Conservation (phyloP, 2,113 vertebrate species). For the Parotia lawesii region DNA sequence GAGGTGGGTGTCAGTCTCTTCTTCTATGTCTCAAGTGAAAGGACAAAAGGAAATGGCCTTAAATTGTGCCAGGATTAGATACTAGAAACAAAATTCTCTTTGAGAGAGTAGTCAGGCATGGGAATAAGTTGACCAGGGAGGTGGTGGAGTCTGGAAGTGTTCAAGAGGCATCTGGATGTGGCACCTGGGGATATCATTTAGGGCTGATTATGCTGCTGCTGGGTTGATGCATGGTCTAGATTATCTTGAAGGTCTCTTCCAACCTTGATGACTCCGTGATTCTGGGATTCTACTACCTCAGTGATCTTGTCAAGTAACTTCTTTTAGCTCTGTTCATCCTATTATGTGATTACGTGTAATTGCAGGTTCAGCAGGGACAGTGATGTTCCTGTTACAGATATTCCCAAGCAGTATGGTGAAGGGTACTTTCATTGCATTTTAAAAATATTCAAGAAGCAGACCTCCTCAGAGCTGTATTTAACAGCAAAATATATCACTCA, state of each 20-base stretch:
- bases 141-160: neutral
- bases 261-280: neutral
- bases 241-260: neutral
- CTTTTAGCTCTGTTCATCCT: neutral
- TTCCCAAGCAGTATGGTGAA: neutral
- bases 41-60: neutral
- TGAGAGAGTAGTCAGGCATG: neutral
- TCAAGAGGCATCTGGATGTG: neutral
- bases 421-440: neutral
- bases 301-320: neutral
- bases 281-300: neutral
- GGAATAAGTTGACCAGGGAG: neutral
- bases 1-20: neutral
- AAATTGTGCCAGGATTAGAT: neutral
- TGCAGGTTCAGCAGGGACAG: neutral
- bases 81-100: neutral
- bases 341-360: neutral
- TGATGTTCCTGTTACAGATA: neutral
- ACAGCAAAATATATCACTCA: neutral
- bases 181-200: neutral
- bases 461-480: neutral
- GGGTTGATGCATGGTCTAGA: neutral
- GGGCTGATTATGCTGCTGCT: neutral
- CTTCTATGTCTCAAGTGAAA: neutral
- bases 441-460: neutral